phyloP scores from a whole-genome alignment of 2,797 vertebrate genomes.

The Tapirus indicus region DNA sequence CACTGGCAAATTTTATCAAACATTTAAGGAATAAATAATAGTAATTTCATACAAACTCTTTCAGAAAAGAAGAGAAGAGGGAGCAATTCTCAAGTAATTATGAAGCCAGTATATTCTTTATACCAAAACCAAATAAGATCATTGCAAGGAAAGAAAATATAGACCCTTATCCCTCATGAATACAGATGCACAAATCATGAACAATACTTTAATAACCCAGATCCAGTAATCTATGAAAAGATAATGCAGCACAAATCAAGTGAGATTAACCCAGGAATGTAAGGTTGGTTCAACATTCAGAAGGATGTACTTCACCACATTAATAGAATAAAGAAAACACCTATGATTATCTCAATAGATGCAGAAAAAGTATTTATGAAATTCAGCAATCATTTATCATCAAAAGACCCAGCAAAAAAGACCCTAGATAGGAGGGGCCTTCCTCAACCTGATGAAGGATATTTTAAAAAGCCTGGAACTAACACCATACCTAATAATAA shows the following conservation, averaged over 20 bases:
- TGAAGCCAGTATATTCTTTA: neutral
- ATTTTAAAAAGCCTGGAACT: slow-evolving; percentile 17
- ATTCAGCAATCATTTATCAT: slow-evolving; percentile 3
- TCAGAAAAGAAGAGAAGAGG: neutral
- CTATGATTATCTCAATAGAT: neutral
- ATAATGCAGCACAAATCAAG: neutral
- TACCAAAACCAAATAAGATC: neutral
- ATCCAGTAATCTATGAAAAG: neutral
- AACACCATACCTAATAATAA: neutral
- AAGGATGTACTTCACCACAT: neutral
- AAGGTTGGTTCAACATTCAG: slow-evolving; percentile 16
- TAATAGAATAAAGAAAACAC: neutral
- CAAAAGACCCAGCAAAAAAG: neutral
- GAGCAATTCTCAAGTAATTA: neutral
- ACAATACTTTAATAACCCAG: neutral
- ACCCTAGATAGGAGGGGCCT: neutral
- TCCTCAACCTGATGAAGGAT: neutral
- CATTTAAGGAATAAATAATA: neutral
- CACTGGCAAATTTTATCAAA: slow-evolving; percentile 3
- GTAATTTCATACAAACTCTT: neutral
- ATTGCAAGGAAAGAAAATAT: neutral
- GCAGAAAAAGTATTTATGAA: neutral
- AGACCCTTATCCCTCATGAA: neutral
- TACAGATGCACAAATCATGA: neutral
- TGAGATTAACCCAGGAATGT: neutral